phyloP scores from a whole-genome alignment of 2,888 invertebrate species.

The Eupsilia transversa region DNA sequence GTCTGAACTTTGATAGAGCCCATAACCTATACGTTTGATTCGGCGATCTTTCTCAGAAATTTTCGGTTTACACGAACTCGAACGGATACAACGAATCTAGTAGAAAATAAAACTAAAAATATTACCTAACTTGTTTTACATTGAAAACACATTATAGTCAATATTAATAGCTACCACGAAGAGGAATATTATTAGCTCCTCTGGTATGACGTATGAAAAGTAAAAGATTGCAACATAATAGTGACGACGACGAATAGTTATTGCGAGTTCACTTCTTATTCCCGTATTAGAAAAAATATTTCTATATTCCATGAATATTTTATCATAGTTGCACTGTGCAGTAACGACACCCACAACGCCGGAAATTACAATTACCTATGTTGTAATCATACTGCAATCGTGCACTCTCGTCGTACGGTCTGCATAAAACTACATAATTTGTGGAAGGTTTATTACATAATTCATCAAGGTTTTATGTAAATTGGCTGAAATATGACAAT shows the following conservation, averaged over 20 bases:
- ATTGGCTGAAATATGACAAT: no score
- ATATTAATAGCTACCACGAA: not conserved
- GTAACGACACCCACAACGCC: not conserved
- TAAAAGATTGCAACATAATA: not conserved
- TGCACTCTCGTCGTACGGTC: not conserved
- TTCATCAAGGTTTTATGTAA: no score
- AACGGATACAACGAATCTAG: not conserved
- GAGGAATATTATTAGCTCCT: not conserved
- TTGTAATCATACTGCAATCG: conserved; percentile 4
- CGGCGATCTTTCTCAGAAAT: not conserved
- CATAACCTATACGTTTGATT: not conserved
- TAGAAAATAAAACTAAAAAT: not conserved
- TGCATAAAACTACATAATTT: no score
- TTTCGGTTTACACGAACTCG: not conserved
- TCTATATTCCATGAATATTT: not conserved
- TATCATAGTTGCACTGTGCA: not conserved
- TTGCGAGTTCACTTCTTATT: not conserved
- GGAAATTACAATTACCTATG: conserved; percentile 9
- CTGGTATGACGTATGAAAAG: not conserved
- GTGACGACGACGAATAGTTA: not conserved
- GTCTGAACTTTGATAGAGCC: not conserved
- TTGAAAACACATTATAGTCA: not conserved
- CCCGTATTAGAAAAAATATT: not conserved
- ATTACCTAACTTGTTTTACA: no score
- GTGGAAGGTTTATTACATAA: no score